Conservation (phyloP, 2,797 vertebrate genomes). For the Pogonophryne albipinna region DNA sequence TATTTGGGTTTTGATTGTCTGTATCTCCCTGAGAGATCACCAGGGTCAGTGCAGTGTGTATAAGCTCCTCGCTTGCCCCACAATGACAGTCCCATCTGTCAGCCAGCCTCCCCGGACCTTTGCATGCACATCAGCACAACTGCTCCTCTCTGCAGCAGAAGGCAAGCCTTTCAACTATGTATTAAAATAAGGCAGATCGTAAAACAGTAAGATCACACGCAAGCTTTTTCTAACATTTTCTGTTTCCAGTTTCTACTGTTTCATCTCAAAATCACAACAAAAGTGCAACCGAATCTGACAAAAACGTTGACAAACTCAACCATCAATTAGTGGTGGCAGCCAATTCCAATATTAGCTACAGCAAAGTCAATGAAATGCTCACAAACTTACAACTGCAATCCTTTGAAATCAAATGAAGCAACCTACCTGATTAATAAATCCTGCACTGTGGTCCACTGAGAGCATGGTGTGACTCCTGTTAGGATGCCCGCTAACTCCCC, state of each 20-base stretch:
- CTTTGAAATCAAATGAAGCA: conserved; percentile 5
- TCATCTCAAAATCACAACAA: neutral
- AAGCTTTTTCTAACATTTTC: neutral
- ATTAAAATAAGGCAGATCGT: conserved; percentile 1
- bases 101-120: conserved; percentile 56
- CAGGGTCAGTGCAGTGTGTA: conserved; percentile 52
- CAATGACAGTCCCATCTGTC: conserved; percentile 76
- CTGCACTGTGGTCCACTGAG: conserved; percentile 88
- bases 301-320: neutral
- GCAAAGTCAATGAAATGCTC: neutral
- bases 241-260: neutral
- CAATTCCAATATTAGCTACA: neutral
- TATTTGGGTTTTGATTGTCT: conserved; percentile 32
- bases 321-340: neutral
- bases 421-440: conserved; percentile 92
- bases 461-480: conserved; percentile 87
- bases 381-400: neutral
- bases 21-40: conserved; percentile 53
- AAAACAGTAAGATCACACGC: neutral
- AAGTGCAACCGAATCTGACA: neutral
- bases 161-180: conserved; percentile 22
- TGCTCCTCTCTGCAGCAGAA: conserved; percentile 35
- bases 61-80: conserved; percentile 66
- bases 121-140: conserved; percentile 50
- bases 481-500: conserved; percentile 82